Evolutionary conservation across 2,888 invertebrate genomes (phyloP).

Genomic region (Theodoxus fluviatilis): DNA sequence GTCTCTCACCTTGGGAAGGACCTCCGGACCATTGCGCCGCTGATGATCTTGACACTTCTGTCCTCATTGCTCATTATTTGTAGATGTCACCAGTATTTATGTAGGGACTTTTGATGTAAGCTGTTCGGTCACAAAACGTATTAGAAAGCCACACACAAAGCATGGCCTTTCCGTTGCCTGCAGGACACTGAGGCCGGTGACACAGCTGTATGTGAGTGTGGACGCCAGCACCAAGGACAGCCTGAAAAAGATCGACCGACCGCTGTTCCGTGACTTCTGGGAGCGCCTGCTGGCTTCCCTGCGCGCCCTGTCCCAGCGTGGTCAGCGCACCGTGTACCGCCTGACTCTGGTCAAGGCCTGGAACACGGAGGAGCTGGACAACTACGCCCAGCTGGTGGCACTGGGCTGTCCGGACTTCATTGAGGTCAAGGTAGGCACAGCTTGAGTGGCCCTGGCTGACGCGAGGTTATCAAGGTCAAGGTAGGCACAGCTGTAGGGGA

Average conservation of each 20-base stretch:
- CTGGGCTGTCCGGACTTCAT: conserved; percentile 71
- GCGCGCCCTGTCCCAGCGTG: conserved; percentile 68
- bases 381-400: conserved; percentile 69
- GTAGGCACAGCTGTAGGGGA: too few relatives aligned
- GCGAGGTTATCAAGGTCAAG: too few relatives aligned
- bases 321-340: conserved; percentile 71
- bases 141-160: too few relatives aligned
- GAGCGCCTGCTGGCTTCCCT: conserved; percentile 69
- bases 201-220: conserved; percentile 71
- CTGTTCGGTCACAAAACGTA: too few relatives aligned
- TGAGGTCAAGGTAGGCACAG: conserved; percentile 72
- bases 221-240: conserved; percentile 71
- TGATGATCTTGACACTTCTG: background rate
- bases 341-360: conserved; percentile 71
- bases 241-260: conserved; percentile 71
- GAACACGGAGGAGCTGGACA: conserved; percentile 70
- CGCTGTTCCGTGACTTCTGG: conserved; percentile 72
- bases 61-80: background rate
- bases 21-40: too few relatives aligned
- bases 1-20: too few relatives aligned
- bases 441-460: too few relatives aligned
- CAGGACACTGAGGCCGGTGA: conserved; percentile 68
- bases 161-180: conserved; percentile 26
- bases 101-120: too few relatives aligned
- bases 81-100: too few relatives aligned